Base-by-base conservation (phyloP, 2,888 invertebrate species). In the Andrena flavipes region DNA sequence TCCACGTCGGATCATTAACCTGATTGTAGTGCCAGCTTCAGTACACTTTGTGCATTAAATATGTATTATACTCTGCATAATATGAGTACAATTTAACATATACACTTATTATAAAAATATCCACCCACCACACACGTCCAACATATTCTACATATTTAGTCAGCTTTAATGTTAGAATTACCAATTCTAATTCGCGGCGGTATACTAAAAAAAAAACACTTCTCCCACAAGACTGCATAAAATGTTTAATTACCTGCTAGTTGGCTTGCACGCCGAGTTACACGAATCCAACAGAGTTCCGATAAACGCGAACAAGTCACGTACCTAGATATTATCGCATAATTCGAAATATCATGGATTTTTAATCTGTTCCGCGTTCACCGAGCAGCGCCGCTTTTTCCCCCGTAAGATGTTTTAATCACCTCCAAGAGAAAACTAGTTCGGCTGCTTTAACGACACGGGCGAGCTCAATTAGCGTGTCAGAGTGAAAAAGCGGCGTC, bases 301-400 rank as follows among this genome's bases (percentile, higher is more conserved):
- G 49, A 60, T 74, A 49, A 56, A 59, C 48, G 6, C 60, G 30
- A 33, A 8, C 7, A 16, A n/a, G n/a, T 33, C 2, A 13, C 26
- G 2, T n/a, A 13, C 26, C 2, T n/a, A 20, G 42, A 74, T 49
- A 26, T 20, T 59, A 67, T n/a, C n/a, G 23, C 20, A 35, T 68
- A 74, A 60, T 56, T 60, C 7, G 67, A 68, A 68, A 69, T 68
- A 60, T 8, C 60, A 49, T 60, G 33, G 60, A 59, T 69, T 75
- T 49, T 75, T 59, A 29, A 60, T 26, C 33, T 60, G 8, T n/a
- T 35, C 33, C n/a, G 16, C 26, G 8, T 74, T 7, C 2, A 0
- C 3, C 5, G 10, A 13, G 16, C n/a, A 6, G n/a, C 33, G 4
- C 33, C 2, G 20, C 29, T 35, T n/a, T 60, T 62, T 8, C 20